Evolutionary conservation across 1,140 invertebrate species (phyloP).

Genomic region (Caenorhabditis latens): DNA sequence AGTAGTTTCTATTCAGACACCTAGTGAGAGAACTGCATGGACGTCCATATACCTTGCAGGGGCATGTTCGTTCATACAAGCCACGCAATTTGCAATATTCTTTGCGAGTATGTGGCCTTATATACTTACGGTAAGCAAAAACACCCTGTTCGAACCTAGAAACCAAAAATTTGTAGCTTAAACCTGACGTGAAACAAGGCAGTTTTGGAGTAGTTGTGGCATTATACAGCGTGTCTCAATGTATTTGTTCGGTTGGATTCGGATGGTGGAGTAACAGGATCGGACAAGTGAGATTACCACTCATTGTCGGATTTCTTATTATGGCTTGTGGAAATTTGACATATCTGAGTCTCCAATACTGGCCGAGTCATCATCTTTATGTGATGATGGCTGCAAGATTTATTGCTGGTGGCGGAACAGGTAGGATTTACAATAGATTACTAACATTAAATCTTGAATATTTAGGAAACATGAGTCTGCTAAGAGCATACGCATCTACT

Average conservation of each 20-base stretch:
- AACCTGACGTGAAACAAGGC: conserved; percentile 20
- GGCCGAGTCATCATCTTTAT: conserved; percentile 43
- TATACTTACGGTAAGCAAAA: conserved; percentile 3
- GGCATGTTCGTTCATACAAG: conserved; percentile 55
- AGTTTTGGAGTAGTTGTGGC: conserved; percentile 46
- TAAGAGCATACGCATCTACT: conserved; percentile 65
- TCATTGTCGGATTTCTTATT: conserved; percentile 68
- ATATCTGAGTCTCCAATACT: conserved; percentile 67
- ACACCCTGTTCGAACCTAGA: rapidly evolving
- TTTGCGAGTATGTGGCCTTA: conserved; percentile 40
- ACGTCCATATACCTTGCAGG: conserved; percentile 39
- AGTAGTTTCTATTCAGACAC: background rate
- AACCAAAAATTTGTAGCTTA: background rate
- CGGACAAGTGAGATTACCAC: conserved; percentile 36
- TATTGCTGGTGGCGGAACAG: conserved; percentile 71
- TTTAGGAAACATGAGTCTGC: conserved; percentile 60
- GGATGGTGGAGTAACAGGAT: conserved; percentile 56
- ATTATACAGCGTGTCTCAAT: conserved; percentile 47
- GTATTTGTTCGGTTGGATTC: background rate
- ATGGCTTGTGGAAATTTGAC: conserved; percentile 70
- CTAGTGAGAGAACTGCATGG: conserved; percentile 41
- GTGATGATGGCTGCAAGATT: conserved; percentile 68
- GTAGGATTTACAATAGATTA: background rate
- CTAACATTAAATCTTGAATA: background rate
- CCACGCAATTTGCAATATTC: conserved; percentile 54